phyloP scores from a whole-genome alignment of 2,888 invertebrate species.

The Cremastobaeus sp. region DNA sequence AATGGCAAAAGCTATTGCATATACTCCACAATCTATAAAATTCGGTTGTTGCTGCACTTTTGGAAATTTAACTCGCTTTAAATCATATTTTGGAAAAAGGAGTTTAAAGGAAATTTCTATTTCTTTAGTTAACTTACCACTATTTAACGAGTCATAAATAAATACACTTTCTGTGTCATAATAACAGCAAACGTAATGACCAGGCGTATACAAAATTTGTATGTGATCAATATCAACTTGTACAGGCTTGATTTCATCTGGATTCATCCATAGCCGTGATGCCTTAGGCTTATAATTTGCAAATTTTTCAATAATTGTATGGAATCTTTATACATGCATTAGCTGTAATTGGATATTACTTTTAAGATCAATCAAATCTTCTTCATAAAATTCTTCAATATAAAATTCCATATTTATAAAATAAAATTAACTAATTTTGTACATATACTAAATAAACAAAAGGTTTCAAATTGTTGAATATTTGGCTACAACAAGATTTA shows the following conservation, averaged over 20 bases:
- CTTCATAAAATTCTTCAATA: no score
- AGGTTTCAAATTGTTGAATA: no score
- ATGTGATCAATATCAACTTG: neutral
- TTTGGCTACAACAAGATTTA: no score
- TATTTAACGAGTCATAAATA: constrained; percentile 12
- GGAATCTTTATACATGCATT: no score
- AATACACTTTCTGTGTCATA: neutral
- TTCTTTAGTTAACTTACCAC: neutral
- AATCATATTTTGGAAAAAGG: constrained; percentile 6
- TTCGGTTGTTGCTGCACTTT: constrained; percentile 12
- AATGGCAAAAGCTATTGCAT: neutral
- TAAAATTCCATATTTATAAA: no score
- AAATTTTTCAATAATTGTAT: neutral
- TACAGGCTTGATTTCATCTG: neutral
- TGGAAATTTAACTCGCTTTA: constrained; percentile 1
- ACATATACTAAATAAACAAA: no score
- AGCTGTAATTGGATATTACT: no score
- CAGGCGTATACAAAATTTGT: constrained; percentile 3
- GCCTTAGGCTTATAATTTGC: constrained; percentile 1
- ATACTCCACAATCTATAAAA: constrained; percentile 4
- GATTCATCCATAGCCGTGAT: neutral
- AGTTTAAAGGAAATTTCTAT: neutral
- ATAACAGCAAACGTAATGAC: constrained; percentile 3
- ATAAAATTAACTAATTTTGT: no score
- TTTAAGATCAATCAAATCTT: no score